These are phyloP conservation scores for Luehdorfia chinensis DNA, from an alignment of 1,140 invertebrate species.

Conservation along the genomic window DNA sequence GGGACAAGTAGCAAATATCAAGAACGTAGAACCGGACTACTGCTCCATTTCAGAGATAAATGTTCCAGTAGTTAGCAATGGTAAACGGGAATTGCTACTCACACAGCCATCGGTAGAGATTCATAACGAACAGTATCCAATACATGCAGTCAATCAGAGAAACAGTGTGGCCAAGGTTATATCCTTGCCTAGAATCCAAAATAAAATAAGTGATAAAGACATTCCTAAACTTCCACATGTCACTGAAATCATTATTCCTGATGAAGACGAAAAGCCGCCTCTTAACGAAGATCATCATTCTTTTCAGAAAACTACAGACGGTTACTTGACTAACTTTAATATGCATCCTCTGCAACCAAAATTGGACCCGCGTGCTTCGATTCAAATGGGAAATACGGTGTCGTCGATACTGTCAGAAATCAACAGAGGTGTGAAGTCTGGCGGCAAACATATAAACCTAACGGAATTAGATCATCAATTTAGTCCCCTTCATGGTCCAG, in stretches of 20 bases:
- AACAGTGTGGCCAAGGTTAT: conserved; percentile 70
- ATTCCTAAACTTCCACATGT: conserved; percentile 80
- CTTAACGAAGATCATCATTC: conserved; percentile 43
- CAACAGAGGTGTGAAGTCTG: conserved; percentile 72
- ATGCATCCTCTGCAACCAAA: conserved; percentile 66
- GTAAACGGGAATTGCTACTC: conserved; percentile 71
- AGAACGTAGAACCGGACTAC: conserved; percentile 79
- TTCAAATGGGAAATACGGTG: conserved; percentile 79
- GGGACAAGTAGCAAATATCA: conserved; percentile 68
- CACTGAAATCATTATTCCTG: conserved; percentile 80
- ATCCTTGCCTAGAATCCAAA: conserved; percentile 66
- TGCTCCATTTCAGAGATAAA: conserved; percentile 82
- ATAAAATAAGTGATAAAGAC: conserved; percentile 76
- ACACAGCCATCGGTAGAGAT: conserved; percentile 75
- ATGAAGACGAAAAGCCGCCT: conserved; percentile 74
- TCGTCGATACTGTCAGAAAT: conserved; percentile 79
- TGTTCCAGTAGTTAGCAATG: conserved; percentile 78
- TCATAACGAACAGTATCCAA: conserved; percentile 69
- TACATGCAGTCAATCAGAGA: conserved; percentile 52
- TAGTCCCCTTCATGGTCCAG: conserved; percentile 37
- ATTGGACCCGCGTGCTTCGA: conserved; percentile 70
- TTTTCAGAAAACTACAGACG: conserved; percentile 48
- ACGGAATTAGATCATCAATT: conserved; percentile 69
- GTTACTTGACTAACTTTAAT: conserved; percentile 60
- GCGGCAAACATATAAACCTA: conserved; percentile 61